These are phyloP conservation scores for Tenebrio molitor DNA, from an alignment of 1,140 invertebrate species.

Conservation along the genomic window DNA sequence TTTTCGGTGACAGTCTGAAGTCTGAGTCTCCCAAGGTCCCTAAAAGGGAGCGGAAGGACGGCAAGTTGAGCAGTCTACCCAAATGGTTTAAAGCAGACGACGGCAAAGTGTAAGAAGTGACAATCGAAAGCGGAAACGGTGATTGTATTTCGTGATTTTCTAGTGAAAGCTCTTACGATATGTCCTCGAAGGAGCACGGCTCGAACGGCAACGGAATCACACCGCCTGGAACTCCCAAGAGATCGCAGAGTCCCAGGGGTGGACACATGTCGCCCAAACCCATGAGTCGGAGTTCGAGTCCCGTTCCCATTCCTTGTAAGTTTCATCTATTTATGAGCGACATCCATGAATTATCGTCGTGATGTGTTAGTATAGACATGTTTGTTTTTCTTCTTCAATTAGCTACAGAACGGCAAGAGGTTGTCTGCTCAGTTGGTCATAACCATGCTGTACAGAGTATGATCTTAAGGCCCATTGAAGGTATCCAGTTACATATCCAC, in stretches of 20 bases:
- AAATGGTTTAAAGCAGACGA: slow-evolving; percentile 80
- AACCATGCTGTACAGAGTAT: slow-evolving; percentile 17
- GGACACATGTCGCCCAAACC: slow-evolving; percentile 67
- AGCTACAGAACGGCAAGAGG: slow-evolving; percentile 30
- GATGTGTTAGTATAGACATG: slow-evolving; percentile 22
- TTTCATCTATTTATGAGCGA: no score
- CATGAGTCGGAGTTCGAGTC: slow-evolving; percentile 73
- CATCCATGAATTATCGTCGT: background rate
- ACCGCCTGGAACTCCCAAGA: slow-evolving; percentile 79
- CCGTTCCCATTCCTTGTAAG: slow-evolving; percentile 70
- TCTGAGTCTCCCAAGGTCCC: slow-evolving; percentile 62
- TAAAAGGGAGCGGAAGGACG: slow-evolving; percentile 68
- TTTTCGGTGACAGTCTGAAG: slow-evolving; percentile 67
- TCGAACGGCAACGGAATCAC: slow-evolving; percentile 84
- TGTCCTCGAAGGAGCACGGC: slow-evolving; percentile 59
- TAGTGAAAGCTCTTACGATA: slow-evolving; percentile 12
- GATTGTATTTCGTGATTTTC: background rate
- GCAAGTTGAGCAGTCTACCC: slow-evolving; percentile 76
- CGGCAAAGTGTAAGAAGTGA: slow-evolving; percentile 69
- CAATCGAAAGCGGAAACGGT: no score
- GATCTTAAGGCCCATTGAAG: slow-evolving; percentile 18
- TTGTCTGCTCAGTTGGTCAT: slow-evolving; percentile 21
- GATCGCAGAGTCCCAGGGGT: slow-evolving; percentile 70
- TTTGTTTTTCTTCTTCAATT: slow-evolving; percentile 22
- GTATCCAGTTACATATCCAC: slow-evolving; percentile 22